phyloP scores from a whole-genome alignment of 2,888 invertebrate genomes.

The Andrena praecox region DNA sequence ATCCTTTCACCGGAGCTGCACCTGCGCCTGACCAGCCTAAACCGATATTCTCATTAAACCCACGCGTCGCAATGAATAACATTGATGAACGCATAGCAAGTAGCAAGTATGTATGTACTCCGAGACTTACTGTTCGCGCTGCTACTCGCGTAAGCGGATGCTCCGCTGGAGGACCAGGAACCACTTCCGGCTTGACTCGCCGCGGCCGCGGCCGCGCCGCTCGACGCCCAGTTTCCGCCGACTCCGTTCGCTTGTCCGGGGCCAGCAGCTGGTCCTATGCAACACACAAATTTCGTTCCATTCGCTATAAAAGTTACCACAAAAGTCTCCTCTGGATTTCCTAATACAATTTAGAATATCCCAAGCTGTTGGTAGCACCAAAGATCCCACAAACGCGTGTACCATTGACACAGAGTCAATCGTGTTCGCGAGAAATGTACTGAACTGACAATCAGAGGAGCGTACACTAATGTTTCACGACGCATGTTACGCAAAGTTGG shows the following conservation, averaged over 20 bases:
- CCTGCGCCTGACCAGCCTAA: conserved; percentile 43
- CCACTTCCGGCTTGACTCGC: conserved; percentile 51
- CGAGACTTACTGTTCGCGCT: conserved; percentile 57
- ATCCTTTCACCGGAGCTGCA: conserved; percentile 36
- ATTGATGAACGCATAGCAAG: background rate
- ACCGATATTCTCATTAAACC: background rate
- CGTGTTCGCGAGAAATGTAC: too few species aligned
- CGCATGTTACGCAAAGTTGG: conserved; percentile 20
- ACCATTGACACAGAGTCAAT: too few species aligned
- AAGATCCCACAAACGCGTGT: too few species aligned
- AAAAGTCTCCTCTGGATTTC: too few species aligned
- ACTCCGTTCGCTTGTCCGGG: conserved; percentile 18
- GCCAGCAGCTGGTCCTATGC: conserved; percentile 9
- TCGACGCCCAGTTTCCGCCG: conserved; percentile 50
- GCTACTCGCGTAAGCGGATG: conserved; percentile 58
- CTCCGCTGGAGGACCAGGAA: conserved; percentile 62
- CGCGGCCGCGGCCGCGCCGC: conserved; percentile 11
- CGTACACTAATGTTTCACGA: background rate
- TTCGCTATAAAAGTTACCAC: too few species aligned
- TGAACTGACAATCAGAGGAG: too few species aligned
- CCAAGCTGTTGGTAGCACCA: background rate
- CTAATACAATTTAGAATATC: background rate
- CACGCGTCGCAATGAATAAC: background rate
- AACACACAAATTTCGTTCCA: background rate
- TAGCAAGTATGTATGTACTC: background rate